Base-by-base conservation (phyloP, 2,797 vertebrate genomes). In the Pseudomugil gertrudae region DNA sequence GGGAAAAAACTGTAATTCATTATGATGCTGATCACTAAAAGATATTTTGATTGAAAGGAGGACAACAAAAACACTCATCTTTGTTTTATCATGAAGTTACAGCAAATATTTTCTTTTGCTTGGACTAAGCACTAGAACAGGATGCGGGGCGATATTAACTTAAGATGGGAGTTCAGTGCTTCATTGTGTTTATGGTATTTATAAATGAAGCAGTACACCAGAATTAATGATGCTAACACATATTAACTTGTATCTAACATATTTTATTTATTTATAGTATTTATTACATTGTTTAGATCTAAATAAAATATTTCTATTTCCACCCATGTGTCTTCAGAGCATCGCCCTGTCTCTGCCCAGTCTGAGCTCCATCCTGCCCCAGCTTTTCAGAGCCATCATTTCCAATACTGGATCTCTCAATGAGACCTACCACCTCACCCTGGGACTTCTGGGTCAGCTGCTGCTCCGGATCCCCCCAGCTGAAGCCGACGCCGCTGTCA, bases 381-480 rank as follows among this genome's bases (percentile, higher is more conserved):
- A 98, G 86, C 96, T 99, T 73, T 98, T 99, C 86, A 94, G 96
- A 40, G 96, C 96, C n/a, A 96, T 99, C 62, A 95, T 99, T 88
- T 96, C 96, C 72, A 99, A 99, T 0, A 97, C 95, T 0, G 97
- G 97, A 71, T 98, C 97, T 77, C 92, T 99, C 36, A 98, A 98
- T n/a, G 97, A 99, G 89, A 96, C 97, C 21, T 99, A 95, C 48
- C 97, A 98, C 89, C 94, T 99, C 78, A 98, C 96, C 0, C 76
- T 99, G 81, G 98, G 98, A 1, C 96, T 99, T 19, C 93, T 99
- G 27, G 98, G 97, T 27, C 97, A 98, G 89, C 89, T 99, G 69
- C 92, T 98, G 73, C 85, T 96, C 50, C 92, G 96, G 54, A 95
- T 99, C 66, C 88, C 84, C 19, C 97, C 98, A 0, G 69, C 74